Conservation (phyloP, 2,113 vertebrate species). For the Thermophis baileyi region DNA sequence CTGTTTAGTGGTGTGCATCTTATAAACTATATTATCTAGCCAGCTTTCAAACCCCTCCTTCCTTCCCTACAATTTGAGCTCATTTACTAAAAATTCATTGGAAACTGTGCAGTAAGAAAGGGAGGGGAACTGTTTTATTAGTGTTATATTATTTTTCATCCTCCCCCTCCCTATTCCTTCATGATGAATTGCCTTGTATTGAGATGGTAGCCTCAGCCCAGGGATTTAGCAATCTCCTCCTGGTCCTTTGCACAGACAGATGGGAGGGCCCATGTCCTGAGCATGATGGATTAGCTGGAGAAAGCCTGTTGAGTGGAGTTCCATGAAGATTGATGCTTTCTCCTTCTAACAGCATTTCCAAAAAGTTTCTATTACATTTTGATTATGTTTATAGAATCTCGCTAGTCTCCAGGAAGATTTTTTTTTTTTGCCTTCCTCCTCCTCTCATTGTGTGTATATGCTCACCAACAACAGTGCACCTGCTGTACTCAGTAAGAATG, state of each 20-base stretch:
- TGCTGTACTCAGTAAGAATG: not conserved
- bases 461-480: conserved; percentile 48
- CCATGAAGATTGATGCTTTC: conserved; percentile 85
- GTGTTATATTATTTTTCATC: conserved; percentile 74
- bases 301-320: conserved; percentile 84
- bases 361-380: conserved; percentile 87
- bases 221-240: conserved; percentile 72
- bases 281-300: conserved; percentile 82
- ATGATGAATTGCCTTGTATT: conserved; percentile 79
- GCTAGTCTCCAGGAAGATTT: conserved; percentile 76
- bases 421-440: conserved; percentile 65
- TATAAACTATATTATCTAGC: conserved; percentile 50
- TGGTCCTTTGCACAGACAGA: conserved; percentile 78
- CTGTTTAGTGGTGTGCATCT: conserved; percentile 60
- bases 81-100: conserved; percentile 72
- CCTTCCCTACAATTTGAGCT: conserved; percentile 60
- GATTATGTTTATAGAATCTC: conserved; percentile 85
- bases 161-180: conserved; percentile 49
- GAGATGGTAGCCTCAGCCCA: conserved; percentile 75
- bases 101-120: conserved; percentile 52
- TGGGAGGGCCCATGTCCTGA: conserved; percentile 79
- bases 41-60: conserved; percentile 32
- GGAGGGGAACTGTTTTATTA: conserved; percentile 73
- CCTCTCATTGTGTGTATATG: conserved; percentile 36
- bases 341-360: conserved; percentile 85